Base-by-base conservation (phyloP, 2,797 vertebrate species). In the Pygocentrus nattereri region DNA sequence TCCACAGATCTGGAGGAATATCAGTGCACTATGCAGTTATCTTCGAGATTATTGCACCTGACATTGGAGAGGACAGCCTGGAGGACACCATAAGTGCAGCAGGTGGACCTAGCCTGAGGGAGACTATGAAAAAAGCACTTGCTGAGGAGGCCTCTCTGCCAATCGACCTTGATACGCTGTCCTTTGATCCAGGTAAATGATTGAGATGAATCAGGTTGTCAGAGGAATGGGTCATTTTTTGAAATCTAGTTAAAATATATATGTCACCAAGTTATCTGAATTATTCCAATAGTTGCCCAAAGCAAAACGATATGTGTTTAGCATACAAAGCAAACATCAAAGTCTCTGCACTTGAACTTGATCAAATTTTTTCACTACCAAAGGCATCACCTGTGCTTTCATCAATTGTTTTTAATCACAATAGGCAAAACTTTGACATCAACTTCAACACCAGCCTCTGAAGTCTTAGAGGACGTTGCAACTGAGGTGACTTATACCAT, bases 91-190 rank as follows among this genome's bases (percentile, higher is more conserved):
- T 91, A 12, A 85, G 87, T 83, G 27, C 79, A 56, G 88, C 93
- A 2, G 87, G 87, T n/a, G 86, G 86, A 4, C 82, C 88, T 19
- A 90, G 90, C 41, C 94, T 98, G 80, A 93, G 93, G 87, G 94
- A 94, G 1, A 88, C 95, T 85, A 94, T 98, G 90, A 92, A 91
- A 81, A 94, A 87, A 69, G 95, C 94, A 0, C 78, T 98, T 41
- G 92, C 90, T 0, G 95, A 97, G 87, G 96, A 97, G 23, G 93
- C 91, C 0, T 94, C 96, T n/a, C 87, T 96, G 76, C 94, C 94
- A 0, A 82, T 97, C 81, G 94, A 97, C 81, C 88, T 96, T 69
- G 90, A 91, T 54, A 95, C 95, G 0, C 91, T 98, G 2, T 94
- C 88, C 85, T 97, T 98, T 84, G 70, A 90, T 23, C 87, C 91